Evolutionary conservation across 2,113 vertebrate genomes (phyloP).

Genomic region (Casuarius casuarius): DNA sequence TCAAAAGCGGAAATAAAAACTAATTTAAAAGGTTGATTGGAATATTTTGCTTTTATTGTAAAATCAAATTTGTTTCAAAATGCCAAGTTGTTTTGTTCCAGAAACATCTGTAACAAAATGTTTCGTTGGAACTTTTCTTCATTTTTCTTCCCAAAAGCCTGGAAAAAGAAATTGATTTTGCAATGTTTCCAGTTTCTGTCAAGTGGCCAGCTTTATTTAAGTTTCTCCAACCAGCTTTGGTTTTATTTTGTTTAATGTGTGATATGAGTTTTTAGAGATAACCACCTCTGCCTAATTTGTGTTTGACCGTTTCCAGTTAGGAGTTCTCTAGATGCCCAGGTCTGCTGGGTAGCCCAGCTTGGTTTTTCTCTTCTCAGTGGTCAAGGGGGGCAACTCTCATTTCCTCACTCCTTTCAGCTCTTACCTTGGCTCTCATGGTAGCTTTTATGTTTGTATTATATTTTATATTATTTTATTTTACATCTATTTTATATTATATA

Average conservation of each 20-base stretch:
- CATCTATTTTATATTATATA: too few relatives aligned
- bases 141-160: not conserved
- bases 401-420: not conserved
- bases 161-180: constrained; percentile 7
- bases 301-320: not conserved
- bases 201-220: not conserved
- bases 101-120: not conserved
- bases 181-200: constrained; percentile 14
- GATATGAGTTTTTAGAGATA: not conserved
- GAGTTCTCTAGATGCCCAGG: not conserved
- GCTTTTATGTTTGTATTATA: not conserved
- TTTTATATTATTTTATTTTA: too few relatives aligned
- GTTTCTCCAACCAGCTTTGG: not conserved
- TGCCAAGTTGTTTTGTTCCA: not conserved
- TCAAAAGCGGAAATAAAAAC: not conserved
- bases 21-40: not conserved
- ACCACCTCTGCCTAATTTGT: rapidly evolving
- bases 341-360: not conserved
- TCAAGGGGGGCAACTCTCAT: not conserved
- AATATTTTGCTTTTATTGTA: not conserved
- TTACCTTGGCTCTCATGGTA: not conserved
- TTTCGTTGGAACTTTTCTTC: not conserved
- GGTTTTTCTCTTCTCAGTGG: not conserved
- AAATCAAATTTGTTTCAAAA: not conserved
- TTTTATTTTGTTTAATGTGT: not conserved